Evolutionary conservation across 2,888 invertebrate species (phyloP).

Genomic region (Drosophila paramelanica): DNA sequence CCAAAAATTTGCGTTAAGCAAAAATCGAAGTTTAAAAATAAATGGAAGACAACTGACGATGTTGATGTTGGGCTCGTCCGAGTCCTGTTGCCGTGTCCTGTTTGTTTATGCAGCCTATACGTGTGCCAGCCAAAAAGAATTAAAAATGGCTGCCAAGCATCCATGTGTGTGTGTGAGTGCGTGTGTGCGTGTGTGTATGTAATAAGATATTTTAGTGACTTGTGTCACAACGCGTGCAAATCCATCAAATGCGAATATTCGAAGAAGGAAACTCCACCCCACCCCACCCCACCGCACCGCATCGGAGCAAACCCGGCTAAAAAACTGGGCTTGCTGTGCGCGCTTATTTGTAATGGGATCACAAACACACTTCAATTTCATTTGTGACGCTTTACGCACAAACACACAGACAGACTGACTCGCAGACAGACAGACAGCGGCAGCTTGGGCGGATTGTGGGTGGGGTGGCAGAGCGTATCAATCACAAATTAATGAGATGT

Average conservation of each 20-base stretch:
- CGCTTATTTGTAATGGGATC: conserved; percentile 82
- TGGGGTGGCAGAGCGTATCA: conserved; percentile 64
- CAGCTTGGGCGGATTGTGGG: not conserved
- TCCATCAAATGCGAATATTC: conserved; percentile 82
- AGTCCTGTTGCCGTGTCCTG: conserved; percentile 65
- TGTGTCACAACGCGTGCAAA: conserved; percentile 82
- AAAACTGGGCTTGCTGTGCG: conserved; percentile 38
- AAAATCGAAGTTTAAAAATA: conserved; percentile 81
- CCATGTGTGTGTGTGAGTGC: conserved; percentile 5
- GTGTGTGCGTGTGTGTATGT: conserved; percentile 55
- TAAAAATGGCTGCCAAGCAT: conserved; percentile 73
- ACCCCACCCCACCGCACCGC: not conserved
- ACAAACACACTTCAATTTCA: conserved; percentile 82
- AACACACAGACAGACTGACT: conserved; percentile 58
- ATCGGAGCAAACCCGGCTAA: conserved; percentile 14
- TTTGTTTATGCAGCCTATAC: conserved; percentile 74
- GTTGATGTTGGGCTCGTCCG: conserved; percentile 37
- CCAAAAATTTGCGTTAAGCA: conserved; percentile 52
- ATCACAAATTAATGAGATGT: conserved; percentile 85
- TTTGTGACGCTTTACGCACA: conserved; percentile 81
- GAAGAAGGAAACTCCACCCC: conserved; percentile 15
- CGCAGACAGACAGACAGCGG: not conserved
- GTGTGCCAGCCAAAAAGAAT: conserved; percentile 47
- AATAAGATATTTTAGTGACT: conserved; percentile 84
- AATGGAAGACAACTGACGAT: conserved; percentile 72